Evolutionary conservation across 2,888 invertebrate species (phyloP).

Genomic region (Melipona beecheii): DNA sequence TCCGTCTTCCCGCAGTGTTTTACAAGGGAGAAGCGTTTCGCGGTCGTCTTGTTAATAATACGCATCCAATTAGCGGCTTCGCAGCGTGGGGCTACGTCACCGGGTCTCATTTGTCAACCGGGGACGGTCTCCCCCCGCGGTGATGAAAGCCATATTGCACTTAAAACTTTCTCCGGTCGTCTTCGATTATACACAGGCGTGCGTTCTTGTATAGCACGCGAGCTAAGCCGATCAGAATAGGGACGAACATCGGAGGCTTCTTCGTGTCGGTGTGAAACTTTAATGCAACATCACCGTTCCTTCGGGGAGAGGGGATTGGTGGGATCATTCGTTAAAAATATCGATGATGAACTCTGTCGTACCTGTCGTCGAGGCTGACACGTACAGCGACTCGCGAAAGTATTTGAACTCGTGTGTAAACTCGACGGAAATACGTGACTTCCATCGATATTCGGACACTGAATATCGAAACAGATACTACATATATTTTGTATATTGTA

Average conservation of each 20-base stretch:
- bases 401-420: neutral
- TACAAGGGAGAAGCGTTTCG: conserved; percentile 37
- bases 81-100: conserved; percentile 63
- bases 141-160: conserved; percentile 70
- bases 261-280: conserved; percentile 28
- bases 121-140: conserved; percentile 32
- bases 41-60: conserved; percentile 71
- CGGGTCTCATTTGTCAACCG: conserved; percentile 70
- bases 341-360: conserved; percentile 1
- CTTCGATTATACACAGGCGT: conserved; percentile 60
- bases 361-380: neutral
- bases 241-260: conserved; percentile 11
- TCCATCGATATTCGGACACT: too few relatives aligned
- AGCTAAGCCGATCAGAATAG: conserved; percentile 39
- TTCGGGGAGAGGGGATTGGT: too few relatives aligned
- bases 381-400: neutral
- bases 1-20: conserved; percentile 14
- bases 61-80: conserved; percentile 72
- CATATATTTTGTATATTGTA: too few relatives aligned
- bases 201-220: conserved; percentile 33
- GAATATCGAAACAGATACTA: too few relatives aligned
- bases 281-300: conserved; percentile 28
- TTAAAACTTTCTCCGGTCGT: conserved; percentile 62
- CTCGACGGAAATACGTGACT: too few relatives aligned
- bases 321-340: neutral